Evolutionary conservation across 1,140 invertebrate species (phyloP).

Genomic region (Armadillidium nasatum): DNA sequence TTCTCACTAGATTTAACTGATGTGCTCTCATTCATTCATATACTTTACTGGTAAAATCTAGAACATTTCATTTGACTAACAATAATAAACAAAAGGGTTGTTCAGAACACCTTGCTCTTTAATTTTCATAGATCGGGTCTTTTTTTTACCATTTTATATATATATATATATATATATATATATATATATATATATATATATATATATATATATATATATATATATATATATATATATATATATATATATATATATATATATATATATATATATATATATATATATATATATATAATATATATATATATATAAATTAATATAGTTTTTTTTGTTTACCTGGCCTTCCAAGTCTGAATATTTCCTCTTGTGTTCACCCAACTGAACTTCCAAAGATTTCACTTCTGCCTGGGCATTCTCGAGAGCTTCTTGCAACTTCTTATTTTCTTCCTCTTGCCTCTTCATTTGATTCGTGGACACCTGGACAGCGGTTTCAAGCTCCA

Average conservation of each 20-base stretch:
- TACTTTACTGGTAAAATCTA: no score
- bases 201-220: not conserved
- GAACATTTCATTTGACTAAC: no score
- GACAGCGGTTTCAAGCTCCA: slow-evolving; percentile 94
- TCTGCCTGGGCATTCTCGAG: slow-evolving; percentile 65
- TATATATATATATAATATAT: no score
- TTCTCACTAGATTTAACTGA: not conserved
- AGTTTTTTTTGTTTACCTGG: no score
- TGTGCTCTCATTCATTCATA: no score
- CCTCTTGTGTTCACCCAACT: slow-evolving; percentile 78
- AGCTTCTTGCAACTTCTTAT: slow-evolving; percentile 71
- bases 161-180: slow-evolving; percentile 24
- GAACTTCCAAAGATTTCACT: slow-evolving; percentile 69
- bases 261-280: no score
- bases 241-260: slow-evolving; percentile 20
- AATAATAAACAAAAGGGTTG: no score
- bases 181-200: slow-evolving; percentile 16
- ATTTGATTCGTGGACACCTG: slow-evolving; percentile 93
- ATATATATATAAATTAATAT: not conserved
- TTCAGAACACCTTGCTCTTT: no score
- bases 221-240: slow-evolving; percentile 12
- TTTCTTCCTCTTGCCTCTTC: slow-evolving; percentile 87
- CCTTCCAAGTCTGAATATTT: slow-evolving; percentile 83
- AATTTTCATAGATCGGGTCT: no score
- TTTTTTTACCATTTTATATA: no score